Evolutionary conservation across 2,113 vertebrate genomes (phyloP).

Genomic region (Prinia subflava): DNA sequence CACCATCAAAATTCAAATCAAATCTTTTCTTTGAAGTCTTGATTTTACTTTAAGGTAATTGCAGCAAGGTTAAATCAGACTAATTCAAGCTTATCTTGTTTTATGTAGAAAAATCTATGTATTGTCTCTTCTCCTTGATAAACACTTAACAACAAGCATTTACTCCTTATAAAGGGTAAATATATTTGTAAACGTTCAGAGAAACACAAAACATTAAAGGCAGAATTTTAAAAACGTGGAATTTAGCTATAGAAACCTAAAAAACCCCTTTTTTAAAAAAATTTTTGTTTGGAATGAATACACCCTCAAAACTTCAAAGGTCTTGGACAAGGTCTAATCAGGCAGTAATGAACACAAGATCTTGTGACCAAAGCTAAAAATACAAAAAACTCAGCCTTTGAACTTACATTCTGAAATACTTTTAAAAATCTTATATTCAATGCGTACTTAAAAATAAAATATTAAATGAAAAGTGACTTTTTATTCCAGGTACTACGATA

Average conservation of each 20-base stretch:
- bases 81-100: background rate
- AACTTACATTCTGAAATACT: background rate
- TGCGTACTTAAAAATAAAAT: background rate
- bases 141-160: background rate
- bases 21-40: background rate
- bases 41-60: background rate
- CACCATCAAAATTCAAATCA: background rate
- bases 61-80: background rate
- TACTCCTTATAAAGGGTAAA: background rate
- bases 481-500: background rate
- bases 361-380: background rate
- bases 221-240: background rate
- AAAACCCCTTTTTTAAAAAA: background rate
- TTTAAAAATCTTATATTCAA: background rate
- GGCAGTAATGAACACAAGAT: fast-evolving
- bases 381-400: background rate
- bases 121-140: background rate
- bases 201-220: background rate
- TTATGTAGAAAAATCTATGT: background rate
- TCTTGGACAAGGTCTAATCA: background rate
- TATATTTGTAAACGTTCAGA: background rate
- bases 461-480: background rate
- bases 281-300: background rate
- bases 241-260: background rate
- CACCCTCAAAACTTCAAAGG: background rate